Percentiles rank a stretch among this genome's conserved stretches.
phyloP scores from a whole-genome alignment of 2,888 invertebrate species.

The Pheosia tremula region DNA sequence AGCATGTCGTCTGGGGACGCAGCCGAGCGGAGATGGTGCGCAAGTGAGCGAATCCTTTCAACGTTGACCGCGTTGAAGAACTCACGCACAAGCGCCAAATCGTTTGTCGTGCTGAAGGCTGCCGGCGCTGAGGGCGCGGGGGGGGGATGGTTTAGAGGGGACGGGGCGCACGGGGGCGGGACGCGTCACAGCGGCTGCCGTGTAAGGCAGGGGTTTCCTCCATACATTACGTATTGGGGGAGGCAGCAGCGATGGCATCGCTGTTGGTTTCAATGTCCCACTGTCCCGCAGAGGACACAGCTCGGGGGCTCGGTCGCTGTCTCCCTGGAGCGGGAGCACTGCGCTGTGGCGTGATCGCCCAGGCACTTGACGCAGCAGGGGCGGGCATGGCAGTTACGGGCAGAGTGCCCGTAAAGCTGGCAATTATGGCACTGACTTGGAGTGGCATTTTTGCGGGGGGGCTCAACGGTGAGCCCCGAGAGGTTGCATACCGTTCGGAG shows the following conservation, averaged over 20 bases:
- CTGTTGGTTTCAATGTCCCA: no score
- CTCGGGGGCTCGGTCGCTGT: background rate
- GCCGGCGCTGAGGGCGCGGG: background rate
- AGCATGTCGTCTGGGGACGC: slow-evolving; percentile 8
- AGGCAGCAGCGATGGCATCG: no score
- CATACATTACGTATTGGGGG: no score
- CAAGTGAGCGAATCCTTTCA: background rate
- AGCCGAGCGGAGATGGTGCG: slow-evolving; percentile 1
- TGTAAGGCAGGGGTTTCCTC: no score
- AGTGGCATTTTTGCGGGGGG: background rate
- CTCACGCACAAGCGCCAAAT: background rate
- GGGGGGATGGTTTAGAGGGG: background rate
- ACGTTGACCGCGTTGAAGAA: background rate
- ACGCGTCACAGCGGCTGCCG: background rate
- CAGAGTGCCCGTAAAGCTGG: background rate
- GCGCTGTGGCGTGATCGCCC: background rate
- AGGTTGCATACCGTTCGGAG: no score
- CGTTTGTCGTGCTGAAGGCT: background rate
- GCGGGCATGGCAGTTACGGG: slow-evolving; percentile 3
- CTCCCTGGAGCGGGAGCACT: background rate
- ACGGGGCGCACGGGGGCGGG: background rate
- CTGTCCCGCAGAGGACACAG: background rate
- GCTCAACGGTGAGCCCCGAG: background rate
- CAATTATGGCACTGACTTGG: background rate
- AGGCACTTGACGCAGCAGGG: background rate